Evolutionary conservation across 2,888 invertebrate genomes (phyloP).

Genomic region (Pseudococcus viburni): DNA sequence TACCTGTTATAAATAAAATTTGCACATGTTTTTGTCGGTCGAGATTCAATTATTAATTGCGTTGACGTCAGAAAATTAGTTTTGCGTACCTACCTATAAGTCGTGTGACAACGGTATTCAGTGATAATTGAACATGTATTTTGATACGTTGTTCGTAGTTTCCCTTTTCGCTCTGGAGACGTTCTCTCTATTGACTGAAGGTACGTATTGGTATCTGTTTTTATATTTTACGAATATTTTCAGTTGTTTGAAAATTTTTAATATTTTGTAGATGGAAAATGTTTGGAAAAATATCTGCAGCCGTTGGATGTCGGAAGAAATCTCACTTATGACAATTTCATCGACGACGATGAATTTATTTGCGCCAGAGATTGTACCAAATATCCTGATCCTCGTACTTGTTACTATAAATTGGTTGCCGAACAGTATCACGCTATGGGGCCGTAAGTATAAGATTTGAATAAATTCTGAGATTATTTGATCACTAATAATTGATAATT

Average conservation of each 20-base stretch:
- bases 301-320: constrained; percentile 58
- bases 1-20: too few relatives aligned
- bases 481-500: neutral
- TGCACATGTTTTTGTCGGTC: too few relatives aligned
- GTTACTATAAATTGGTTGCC: constrained; percentile 63
- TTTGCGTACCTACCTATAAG: neutral
- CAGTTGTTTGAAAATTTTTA: neutral
- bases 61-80: too few relatives aligned
- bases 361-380: constrained; percentile 63
- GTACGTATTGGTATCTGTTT: neutral
- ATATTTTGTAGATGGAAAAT: neutral
- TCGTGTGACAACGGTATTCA: neutral
- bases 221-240: neutral
- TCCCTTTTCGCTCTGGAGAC: neutral
- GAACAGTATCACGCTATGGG: constrained; percentile 63
- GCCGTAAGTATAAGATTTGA: constrained; percentile 55
- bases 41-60: too few relatives aligned
- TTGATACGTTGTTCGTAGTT: neutral
- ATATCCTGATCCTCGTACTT: constrained; percentile 42
- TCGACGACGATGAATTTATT: constrained; percentile 10
- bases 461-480: neutral
- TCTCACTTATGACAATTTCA: constrained; percentile 38
- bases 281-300: constrained; percentile 46
- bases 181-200: neutral
- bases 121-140: neutral